phyloP scores from a whole-genome alignment of 2,797 vertebrate genomes.

The Acanthis flammea region DNA sequence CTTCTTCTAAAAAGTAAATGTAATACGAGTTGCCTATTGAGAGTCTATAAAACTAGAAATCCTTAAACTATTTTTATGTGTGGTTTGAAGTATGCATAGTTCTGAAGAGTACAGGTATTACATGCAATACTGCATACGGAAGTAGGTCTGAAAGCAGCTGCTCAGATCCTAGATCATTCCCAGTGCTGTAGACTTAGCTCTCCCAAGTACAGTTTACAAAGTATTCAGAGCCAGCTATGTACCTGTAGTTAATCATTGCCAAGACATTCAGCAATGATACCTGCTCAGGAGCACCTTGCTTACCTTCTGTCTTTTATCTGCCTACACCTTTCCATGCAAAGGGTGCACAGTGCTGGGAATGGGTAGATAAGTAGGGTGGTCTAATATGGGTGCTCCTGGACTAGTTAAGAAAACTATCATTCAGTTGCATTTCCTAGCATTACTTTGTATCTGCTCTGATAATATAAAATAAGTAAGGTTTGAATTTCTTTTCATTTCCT shows the following conservation, averaged over 20 bases:
- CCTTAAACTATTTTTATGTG: neutral
- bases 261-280: neutral
- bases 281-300: neutral
- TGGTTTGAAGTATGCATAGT: neutral
- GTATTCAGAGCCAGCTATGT: neutral
- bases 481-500: slow-evolving; percentile 28
- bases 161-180: neutral
- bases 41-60: neutral
- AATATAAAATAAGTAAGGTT: neutral
- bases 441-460: neutral
- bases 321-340: neutral
- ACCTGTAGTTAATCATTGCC: neutral
- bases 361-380: neutral
- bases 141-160: neutral
- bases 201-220: neutral
- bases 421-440: neutral
- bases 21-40: neutral
- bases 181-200: too few species aligned
- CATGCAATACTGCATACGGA: accelerated
- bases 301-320: neutral
- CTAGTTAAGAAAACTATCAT: neutral
- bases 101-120: neutral
- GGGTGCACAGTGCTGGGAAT: neutral
- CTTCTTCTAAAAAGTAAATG: neutral
- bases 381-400: neutral